phyloP scores from a whole-genome alignment of 2,888 invertebrate genomes.

The Iphiclides podalirius region DNA sequence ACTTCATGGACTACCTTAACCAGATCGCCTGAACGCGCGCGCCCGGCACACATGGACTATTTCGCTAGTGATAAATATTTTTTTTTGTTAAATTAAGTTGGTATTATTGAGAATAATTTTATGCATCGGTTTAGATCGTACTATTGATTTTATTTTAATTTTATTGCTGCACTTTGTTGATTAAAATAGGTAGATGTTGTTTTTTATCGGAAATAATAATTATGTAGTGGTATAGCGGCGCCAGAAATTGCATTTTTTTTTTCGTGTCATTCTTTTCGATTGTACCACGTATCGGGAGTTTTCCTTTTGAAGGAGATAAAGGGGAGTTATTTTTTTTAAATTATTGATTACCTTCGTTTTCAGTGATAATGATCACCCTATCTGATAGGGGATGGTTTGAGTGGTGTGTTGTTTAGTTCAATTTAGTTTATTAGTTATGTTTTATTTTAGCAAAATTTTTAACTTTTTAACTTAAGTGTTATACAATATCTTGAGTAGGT shows the following conservation, averaged over 20 bases:
- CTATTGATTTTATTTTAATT: constrained; percentile 77
- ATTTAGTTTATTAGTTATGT: constrained; percentile 81
- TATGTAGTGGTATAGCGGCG: constrained; percentile 53
- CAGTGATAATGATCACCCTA: constrained; percentile 73
- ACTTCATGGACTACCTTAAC: constrained; percentile 82
- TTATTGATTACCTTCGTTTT: constrained; percentile 68
- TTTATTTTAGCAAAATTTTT: constrained; percentile 80
- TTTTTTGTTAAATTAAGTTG: constrained; percentile 77
- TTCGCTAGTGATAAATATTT: constrained; percentile 56
- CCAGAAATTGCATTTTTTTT: constrained; percentile 75
- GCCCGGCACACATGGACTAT: constrained; percentile 43
- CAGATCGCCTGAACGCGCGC: constrained; percentile 77
- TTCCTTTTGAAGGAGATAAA: constrained; percentile 60
- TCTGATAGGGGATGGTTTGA: constrained; percentile 66
- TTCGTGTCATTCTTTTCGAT: constrained; percentile 40
- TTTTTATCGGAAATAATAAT: constrained; percentile 58
- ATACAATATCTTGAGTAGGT: constrained; percentile 74
- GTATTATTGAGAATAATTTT: constrained; percentile 78
- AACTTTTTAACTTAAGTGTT: constrained; percentile 75
- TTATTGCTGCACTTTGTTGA: constrained; percentile 76
- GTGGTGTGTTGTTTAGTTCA: constrained; percentile 79
- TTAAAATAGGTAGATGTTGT: constrained; percentile 63
- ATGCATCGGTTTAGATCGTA: constrained; percentile 74
- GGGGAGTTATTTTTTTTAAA: constrained; percentile 52
- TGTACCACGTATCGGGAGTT: constrained; percentile 47